Evolutionary conservation across 2,113 vertebrate genomes (phyloP), one percentile per base, ranked within the genome.

Genomic region (Sylvilagus bachmani): DNA sequence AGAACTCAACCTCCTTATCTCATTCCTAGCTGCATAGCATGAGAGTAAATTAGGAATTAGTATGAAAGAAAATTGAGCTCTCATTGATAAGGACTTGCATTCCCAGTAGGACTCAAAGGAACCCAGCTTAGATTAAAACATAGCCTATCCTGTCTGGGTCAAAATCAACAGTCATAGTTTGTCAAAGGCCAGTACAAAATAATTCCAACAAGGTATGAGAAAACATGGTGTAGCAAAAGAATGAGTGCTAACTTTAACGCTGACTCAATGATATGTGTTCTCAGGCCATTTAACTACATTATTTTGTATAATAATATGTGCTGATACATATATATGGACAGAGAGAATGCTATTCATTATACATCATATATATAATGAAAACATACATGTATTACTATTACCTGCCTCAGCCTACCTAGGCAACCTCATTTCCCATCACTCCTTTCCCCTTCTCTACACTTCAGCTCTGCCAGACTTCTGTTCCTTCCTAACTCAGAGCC

Each of bases 101-200:
- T 94, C 70, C 53, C 58, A 82, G 38, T 49, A 78, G 33, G 14
- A 95, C 51, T 61, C 61, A 86, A 87, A 95, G 44, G 31, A 86
- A 69, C 17, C 27, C 21, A 80, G 44, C n/a, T 79, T 71, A 92
- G 64, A 44, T 89, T 70, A 71, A 90, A 58, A 10, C 31, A 77
- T n/a, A 88, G 33, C 87, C 64, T 69, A 64, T 13, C 14, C 13
- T 87, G 73, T 31, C 27, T 92, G 87, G n/a, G 67, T 73, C 53
- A 95, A 7, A 19, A 62, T 24, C 19, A 33, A 71, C 1, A 79
- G 19, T 81, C 49, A 44, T 21, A 14, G 10, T 86, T 64, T 95
- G 64, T 66, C 69, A 86, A 92, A 86, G 25, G 3, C 5, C 71
- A 81, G 10, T 24, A 79, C n/a, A 84, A 95, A 67, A 51, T 33